Evolutionary conservation across 2,797 vertebrate species (phyloP).

Genomic region (Apogon hyalosoma): DNA sequence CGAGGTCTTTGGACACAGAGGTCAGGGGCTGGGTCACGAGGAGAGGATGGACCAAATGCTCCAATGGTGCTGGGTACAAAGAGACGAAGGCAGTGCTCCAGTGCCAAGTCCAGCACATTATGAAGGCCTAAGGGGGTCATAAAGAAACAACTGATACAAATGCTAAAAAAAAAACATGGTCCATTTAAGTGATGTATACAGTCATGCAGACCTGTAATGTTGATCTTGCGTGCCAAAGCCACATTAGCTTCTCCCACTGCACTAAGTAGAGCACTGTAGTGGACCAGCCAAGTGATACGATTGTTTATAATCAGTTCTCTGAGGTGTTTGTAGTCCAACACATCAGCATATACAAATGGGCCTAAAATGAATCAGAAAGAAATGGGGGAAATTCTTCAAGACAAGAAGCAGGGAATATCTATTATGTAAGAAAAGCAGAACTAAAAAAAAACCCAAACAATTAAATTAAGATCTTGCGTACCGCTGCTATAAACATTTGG

Average conservation of each 20-base stretch:
- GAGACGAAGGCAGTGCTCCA: slow-evolving; percentile 86
- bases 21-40: slow-evolving; percentile 86
- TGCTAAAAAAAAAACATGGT: slow-evolving; percentile 4
- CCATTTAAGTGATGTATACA: neutral
- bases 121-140: slow-evolving; percentile 78
- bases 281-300: slow-evolving; percentile 84
- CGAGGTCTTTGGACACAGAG: slow-evolving; percentile 86
- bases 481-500: slow-evolving; percentile 78
- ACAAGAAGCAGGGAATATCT: neutral
- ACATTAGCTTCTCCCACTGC: slow-evolving; percentile 85
- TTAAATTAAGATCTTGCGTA: slow-evolving; percentile 52
- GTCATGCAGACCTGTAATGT: slow-evolving; percentile 82
- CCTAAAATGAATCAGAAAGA: slow-evolving; percentile 62
- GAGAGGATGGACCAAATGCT: slow-evolving; percentile 86
- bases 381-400: neutral
- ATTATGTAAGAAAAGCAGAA: slow-evolving; percentile 6
- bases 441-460: neutral
- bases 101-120: slow-evolving; percentile 85
- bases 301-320: slow-evolving; percentile 85
- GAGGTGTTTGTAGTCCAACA: slow-evolving; percentile 85
- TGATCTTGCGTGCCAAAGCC: slow-evolving; percentile 85
- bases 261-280: slow-evolving; percentile 86
- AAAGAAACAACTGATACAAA: slow-evolving; percentile 10
- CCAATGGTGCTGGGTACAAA: slow-evolving; percentile 89
- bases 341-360: slow-evolving; percentile 85